Base-by-base conservation (phyloP, 2,888 invertebrate genomes). In the Drosophila parthenogenetica region DNA sequence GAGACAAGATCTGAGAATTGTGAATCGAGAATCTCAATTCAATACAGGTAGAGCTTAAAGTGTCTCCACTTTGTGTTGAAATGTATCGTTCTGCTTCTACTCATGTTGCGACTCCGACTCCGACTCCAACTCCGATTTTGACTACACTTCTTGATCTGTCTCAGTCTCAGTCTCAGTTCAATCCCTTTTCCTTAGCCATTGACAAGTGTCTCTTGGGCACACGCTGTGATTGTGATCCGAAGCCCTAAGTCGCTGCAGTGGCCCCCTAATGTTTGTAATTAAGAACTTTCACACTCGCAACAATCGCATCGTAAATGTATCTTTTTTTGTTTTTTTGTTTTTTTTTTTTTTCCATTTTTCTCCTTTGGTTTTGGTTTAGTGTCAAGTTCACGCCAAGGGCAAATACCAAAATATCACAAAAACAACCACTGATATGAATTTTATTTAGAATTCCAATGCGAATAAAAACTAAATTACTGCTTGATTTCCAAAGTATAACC, bases 251-350 rank as follows among this genome's bases (percentile, higher is more conserved):
- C 71, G 70, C 70, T 83, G 72, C 70, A 81, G 81, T 46, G 86
- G 87, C 90, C 90, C 89, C 89, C 90, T 89, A 90, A 89, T 87
- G 89, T 89, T 90, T 90, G 89, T 89, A 90, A 89, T 89, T 90
- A 89, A 91, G 90, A 91, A 92, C 91, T 92, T 92, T 92, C 92
- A 92, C 92, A 92, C 92, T 92, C 90, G 90, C 89, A 89, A 92
- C 91, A 92, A 91, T 91, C 89, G 88, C 82, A 68, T 87, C 82
- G 88, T 87, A 87, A 85, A 82, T 70, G 82, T 87, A 73, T 71
- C 85, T 68, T 54, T 29, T 29, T 25, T 25, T 4, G 4, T 22
- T 5, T 25, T 25, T 29, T 25, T 25, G 22, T 22, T 22, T 5
- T 25, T 25, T 68, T 48, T 25, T 22, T 22, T 22, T 5, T 22